phyloP scores from a whole-genome alignment of 92 coral and sea anemone genomes.

The Bergia puertoricense region DNA sequence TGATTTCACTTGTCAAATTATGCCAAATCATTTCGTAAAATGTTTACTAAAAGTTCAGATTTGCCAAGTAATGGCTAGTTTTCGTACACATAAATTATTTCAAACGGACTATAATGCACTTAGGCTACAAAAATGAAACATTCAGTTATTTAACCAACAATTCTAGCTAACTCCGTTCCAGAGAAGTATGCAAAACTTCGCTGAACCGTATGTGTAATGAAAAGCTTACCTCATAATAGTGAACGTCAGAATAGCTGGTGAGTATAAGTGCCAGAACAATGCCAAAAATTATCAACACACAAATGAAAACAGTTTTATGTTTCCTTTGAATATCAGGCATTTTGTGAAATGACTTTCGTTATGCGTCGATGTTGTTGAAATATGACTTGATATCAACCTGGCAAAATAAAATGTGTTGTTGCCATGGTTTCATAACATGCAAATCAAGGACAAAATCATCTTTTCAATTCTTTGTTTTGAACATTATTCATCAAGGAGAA shows the following conservation, averaged over 20 bases:
- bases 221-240: constrained; percentile 74
- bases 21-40: not conserved
- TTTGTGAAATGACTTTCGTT: not conserved
- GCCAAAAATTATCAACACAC: constrained; percentile 1
- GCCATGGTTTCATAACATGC: constrained; percentile 11
- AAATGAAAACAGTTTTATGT: not conserved
- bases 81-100: not conserved
- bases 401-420: not conserved
- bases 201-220: not conserved
- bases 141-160: too few species aligned
- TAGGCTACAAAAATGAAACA: too few species aligned
- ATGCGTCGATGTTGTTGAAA: not conserved
- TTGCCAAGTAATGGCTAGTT: not conserved
- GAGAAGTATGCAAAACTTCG: too few species aligned
- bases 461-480: not conserved
- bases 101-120: not conserved
- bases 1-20: not conserved
- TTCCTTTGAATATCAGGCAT: constrained; percentile 15
- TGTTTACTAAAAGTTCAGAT: not conserved
- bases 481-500: not conserved
- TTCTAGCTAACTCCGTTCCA: not conserved
- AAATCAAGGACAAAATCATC: not conserved
- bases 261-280: constrained; percentile 43
- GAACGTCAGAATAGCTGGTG: constrained; percentile 71
- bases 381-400: not conserved